A percentile compares a stretch with the other conserved stretches of the same genome.
Conservation (phyloP, 1,140 invertebrate species). For the Parasteatoda tepidariorum region DNA sequence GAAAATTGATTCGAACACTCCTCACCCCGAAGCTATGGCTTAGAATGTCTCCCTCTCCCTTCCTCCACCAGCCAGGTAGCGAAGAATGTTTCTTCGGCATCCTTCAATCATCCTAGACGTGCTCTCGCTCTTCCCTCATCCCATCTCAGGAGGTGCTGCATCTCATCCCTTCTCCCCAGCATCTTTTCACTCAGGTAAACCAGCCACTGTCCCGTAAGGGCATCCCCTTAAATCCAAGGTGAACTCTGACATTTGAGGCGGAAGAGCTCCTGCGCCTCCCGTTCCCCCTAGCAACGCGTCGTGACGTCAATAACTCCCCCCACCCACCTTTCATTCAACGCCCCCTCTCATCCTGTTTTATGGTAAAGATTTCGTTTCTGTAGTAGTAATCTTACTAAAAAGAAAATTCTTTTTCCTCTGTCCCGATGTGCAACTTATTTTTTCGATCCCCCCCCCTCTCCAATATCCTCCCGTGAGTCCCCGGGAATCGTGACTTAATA, state of each 20-base stretch:
- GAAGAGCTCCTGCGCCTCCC: conserved; percentile 3
- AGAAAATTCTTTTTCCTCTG: background rate
- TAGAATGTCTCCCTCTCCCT: too few species aligned
- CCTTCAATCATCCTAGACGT: background rate
- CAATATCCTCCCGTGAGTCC: background rate
- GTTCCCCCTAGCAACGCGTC: conserved; percentile 3
- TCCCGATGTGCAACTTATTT: conserved; percentile 17
- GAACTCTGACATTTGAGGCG: conserved; percentile 54
- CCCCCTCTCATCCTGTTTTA: conserved; percentile 20
- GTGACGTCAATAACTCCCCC: conserved; percentile 40
- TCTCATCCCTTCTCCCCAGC: background rate
- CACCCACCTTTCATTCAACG: background rate
- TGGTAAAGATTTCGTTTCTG: conserved; percentile 49
- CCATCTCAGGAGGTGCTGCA: background rate
- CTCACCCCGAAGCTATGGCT: too few species aligned
- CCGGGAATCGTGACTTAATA: conserved; percentile 19
- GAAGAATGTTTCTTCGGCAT: too few species aligned
- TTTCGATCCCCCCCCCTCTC: background rate
- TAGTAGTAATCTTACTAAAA: conserved; percentile 26
- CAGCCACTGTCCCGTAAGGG: conserved; percentile 4
- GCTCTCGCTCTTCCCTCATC: background rate
- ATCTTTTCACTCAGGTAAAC: conserved; percentile 26
- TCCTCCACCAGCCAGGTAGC: too few species aligned
- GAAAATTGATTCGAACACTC: too few species aligned
- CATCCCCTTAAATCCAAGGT: conserved; percentile 42